Evolutionary conservation across 2,797 vertebrate genomes (phyloP).

Genomic region (Malurus leucopterus): DNA sequence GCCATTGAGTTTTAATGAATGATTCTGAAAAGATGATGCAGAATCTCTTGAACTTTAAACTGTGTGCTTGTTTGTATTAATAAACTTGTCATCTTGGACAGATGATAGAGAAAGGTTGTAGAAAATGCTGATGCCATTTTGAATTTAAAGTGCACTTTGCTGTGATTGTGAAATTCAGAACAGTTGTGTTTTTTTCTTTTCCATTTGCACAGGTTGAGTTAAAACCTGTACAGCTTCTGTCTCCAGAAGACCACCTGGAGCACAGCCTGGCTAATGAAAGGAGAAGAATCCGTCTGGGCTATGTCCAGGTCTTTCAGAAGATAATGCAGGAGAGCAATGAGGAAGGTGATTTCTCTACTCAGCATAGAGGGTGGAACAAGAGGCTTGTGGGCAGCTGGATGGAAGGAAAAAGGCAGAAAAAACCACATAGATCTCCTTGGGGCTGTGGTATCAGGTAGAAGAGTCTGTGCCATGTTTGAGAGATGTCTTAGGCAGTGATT

Average conservation of each 20-base stretch:
- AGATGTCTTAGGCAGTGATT: background rate
- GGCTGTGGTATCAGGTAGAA: background rate
- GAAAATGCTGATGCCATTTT: background rate
- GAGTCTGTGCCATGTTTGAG: background rate
- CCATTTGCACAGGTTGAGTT: conserved; percentile 64
- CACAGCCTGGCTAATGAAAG: conserved; percentile 72
- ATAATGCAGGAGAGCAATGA: conserved; percentile 66
- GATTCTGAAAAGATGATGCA: background rate
- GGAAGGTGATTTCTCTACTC: conserved; percentile 50
- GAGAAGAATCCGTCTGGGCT: conserved; percentile 71
- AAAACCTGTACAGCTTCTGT: conserved; percentile 66
- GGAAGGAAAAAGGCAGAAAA: background rate
- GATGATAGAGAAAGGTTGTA: background rate
- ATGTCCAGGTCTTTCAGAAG: conserved; percentile 69
- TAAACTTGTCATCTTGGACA: background rate
- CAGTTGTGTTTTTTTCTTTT: background rate
- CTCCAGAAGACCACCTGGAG: conserved; percentile 67
- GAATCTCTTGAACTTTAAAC: background rate
- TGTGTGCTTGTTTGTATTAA: background rate
- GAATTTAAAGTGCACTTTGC: background rate
- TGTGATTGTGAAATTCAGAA: background rate
- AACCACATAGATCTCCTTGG: background rate
- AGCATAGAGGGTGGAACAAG: background rate
- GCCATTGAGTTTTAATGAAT: background rate
- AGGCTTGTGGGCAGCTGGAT: background rate